Percentiles rank a stretch among this genome's conserved stretches.
phyloP scores from a whole-genome alignment of 2,888 invertebrate genomes.

The Stictocephala bisonia region DNA sequence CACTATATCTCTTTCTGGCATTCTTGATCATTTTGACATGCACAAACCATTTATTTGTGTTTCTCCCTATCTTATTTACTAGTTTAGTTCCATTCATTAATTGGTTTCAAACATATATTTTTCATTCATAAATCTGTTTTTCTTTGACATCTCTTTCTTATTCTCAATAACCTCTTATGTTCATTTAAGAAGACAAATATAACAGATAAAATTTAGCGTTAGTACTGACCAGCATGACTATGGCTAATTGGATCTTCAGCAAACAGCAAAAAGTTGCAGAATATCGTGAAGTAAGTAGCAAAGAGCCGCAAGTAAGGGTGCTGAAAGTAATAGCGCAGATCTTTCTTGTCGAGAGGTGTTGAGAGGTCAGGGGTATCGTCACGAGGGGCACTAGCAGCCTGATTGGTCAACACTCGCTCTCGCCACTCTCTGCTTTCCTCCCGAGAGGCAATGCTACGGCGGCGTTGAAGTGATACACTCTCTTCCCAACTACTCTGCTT shows the following conservation, averaged over 20 bases:
- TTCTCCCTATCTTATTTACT: too few species aligned
- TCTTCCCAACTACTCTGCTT: conserved; percentile 57
- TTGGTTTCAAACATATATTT: too few species aligned
- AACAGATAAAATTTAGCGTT: too few species aligned
- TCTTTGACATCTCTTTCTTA: too few species aligned
- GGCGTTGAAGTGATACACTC: conserved; percentile 53
- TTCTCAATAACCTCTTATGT: too few species aligned
- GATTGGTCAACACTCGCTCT: conserved; percentile 37
- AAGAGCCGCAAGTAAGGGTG: conserved; percentile 67
- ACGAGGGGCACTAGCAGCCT: conserved; percentile 3
- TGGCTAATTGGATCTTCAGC: conserved; percentile 68
- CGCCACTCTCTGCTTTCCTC: conserved; percentile 47
- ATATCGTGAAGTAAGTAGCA: conserved; percentile 66
- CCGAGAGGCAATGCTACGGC: conserved; percentile 52
- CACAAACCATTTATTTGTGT: too few species aligned
- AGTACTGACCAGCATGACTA: conserved; percentile 62
- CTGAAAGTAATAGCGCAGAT: conserved; percentile 67
- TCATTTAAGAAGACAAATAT: too few species aligned
- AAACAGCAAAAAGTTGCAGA: conserved; percentile 68
- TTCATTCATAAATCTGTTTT: too few species aligned
- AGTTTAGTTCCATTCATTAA: too few species aligned
- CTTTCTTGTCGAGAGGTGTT: conserved; percentile 59
- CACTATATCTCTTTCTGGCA: too few species aligned
- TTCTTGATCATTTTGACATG: too few species aligned
- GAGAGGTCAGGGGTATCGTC: conserved; percentile 27